Conservation (phyloP, 2,888 invertebrate species). For the Drosophila tanythrix region DNA sequence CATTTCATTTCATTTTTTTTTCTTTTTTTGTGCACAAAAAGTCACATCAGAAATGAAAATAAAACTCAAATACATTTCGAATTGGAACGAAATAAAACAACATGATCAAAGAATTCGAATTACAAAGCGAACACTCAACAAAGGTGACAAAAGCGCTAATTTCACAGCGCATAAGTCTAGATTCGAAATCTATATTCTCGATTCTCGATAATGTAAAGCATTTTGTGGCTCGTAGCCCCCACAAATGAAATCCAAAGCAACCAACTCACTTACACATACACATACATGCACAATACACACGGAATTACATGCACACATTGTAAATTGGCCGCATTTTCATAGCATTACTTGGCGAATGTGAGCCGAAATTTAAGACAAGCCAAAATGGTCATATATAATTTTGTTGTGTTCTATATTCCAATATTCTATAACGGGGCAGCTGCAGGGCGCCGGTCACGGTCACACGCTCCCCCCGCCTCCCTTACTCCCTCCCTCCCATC, state of each 20-base stretch:
- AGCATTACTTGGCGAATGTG: constrained; percentile 9
- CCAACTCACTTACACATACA: not conserved
- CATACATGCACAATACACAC: too few species aligned
- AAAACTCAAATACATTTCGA: constrained; percentile 42
- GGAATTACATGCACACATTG: not conserved
- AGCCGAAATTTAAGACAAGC: constrained; percentile 21
- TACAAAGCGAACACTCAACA: constrained; percentile 9
- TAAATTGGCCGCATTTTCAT: constrained; percentile 1
- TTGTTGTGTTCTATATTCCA: constrained; percentile 8
- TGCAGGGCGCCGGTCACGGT: constrained; percentile 28
- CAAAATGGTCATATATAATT: not conserved
- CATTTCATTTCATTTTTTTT: constrained; percentile 12
- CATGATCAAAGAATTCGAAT: constrained; percentile 14
- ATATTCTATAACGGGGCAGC: constrained; percentile 33
- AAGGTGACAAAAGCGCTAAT: constrained; percentile 11
- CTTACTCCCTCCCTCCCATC: not conserved
- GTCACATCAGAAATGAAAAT: constrained; percentile 35
- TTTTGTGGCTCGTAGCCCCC: not conserved
- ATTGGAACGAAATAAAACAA: constrained; percentile 26
- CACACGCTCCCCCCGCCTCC: constrained; percentile 29
- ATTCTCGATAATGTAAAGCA: not conserved
- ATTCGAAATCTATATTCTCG: not conserved
- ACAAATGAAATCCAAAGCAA: not conserved
- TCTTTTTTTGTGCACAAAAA: constrained; percentile 29
- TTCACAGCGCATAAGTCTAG: not conserved